phyloP scores from a whole-genome alignment of 2,113 vertebrate genomes.

The Lethenteron camtschaticum region DNA sequence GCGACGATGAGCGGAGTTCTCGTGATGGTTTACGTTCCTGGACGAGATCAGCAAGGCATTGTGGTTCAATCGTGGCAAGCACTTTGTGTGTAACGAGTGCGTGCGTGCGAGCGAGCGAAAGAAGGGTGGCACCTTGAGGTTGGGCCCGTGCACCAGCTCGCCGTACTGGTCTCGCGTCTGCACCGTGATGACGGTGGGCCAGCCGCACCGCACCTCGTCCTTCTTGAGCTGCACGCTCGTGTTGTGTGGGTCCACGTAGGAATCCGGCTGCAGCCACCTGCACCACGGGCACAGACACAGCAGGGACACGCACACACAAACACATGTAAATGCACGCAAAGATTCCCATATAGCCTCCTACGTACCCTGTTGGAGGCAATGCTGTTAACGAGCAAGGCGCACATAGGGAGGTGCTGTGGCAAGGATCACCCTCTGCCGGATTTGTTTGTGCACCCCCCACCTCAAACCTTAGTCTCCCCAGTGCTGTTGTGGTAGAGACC shows the following conservation, averaged over 20 bases:
- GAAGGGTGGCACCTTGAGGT: constrained; percentile 53
- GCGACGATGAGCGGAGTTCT: too few species aligned
- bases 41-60: too few species aligned
- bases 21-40: too few species aligned
- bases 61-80: too few species aligned
- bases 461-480: too few species aligned
- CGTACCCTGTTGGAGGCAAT: background rate
- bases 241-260: constrained; percentile 91
- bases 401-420: too few species aligned
- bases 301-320: background rate
- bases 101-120: too few species aligned
- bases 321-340: background rate
- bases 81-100: too few species aligned
- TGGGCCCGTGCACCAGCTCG: constrained; percentile 86
- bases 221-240: constrained; percentile 86
- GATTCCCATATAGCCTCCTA: background rate
- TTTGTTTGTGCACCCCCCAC: too few species aligned
- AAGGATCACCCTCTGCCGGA: too few species aligned
- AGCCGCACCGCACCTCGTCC: constrained; percentile 88
- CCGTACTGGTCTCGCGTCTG: constrained; percentile 98
- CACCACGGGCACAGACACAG: background rate
- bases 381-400: too few species aligned
- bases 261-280: constrained; percentile 96
- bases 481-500: too few species aligned
- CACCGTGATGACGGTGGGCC: constrained; percentile 84